Conservation (phyloP, 2,888 invertebrate species). For the Lypha dubia region DNA sequence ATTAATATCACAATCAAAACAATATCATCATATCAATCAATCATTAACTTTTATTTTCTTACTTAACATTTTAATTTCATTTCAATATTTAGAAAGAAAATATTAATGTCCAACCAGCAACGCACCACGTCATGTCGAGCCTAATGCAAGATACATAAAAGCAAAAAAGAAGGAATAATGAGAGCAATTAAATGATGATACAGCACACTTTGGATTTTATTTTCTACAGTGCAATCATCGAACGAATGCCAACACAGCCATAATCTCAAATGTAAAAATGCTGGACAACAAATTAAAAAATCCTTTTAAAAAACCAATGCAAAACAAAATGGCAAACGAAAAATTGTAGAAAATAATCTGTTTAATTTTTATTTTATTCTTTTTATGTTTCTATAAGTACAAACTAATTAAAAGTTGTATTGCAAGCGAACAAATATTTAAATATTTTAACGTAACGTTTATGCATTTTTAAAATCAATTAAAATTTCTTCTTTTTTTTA, state of each 20-base stretch:
- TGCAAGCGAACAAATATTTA: constrained; percentile 72
- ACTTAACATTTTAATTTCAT: no score
- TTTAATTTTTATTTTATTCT: constrained; percentile 10
- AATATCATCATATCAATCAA: no score
- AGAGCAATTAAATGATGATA: constrained; percentile 44
- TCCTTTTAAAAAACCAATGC: constrained; percentile 47
- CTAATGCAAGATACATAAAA: constrained; percentile 47
- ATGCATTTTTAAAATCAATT: constrained; percentile 83
- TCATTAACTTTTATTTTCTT: no score
- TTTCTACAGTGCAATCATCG: no score
- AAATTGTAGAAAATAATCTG: constrained; percentile 52
- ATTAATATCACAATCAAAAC: no score
- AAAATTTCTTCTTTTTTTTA: constrained; percentile 75
- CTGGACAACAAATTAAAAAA: constrained; percentile 64
- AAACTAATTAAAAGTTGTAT: constrained; percentile 71
- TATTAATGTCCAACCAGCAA: no score
- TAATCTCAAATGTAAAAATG: constrained; percentile 57
- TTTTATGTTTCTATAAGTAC: constrained; percentile 25
- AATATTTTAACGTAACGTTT: constrained; percentile 74
- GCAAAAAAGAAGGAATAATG: constrained; percentile 4
- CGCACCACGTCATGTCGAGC: neutral
- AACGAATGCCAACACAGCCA: constrained; percentile 53
- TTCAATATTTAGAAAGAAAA: no score
- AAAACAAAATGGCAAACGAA: constrained; percentile 26
- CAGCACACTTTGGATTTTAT: no score